Percentiles rank a stretch among this genome's conserved stretches.
Conservation (phyloP, 2,113 vertebrate genomes). For the Camelus dromedarius region DNA sequence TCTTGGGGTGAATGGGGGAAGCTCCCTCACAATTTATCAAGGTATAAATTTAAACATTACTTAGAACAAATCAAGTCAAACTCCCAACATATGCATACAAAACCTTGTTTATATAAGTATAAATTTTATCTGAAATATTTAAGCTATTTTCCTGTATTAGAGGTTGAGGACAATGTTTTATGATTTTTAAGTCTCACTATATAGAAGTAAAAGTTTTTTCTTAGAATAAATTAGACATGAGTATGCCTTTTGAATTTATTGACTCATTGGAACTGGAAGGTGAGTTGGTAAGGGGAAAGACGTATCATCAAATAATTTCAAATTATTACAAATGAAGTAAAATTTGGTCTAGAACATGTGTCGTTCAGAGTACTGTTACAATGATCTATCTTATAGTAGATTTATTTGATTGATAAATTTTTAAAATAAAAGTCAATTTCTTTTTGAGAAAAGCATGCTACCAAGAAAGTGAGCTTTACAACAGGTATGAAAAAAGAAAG, state of each 20-base stretch:
- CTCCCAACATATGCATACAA: neutral
- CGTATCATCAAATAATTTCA: neutral
- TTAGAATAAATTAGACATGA: conserved; percentile 22
- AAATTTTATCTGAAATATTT: conserved; percentile 33
- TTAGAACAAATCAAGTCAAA: conserved; percentile 38
- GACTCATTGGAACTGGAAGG: neutral
- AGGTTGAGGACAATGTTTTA: neutral
- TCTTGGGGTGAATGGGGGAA: neutral
- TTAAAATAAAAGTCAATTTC: conserved; percentile 20
- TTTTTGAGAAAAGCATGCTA: conserved; percentile 29
- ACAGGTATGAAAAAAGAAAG: neutral
- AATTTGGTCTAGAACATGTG: neutral
- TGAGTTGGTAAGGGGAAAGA: conserved; percentile 18
- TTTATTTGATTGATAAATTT: neutral
- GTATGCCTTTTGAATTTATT: neutral
- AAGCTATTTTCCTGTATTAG: neutral
- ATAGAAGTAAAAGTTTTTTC: conserved; percentile 1
- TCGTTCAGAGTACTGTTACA: neutral
- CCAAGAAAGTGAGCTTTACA: conserved; percentile 26
- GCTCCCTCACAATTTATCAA: neutral
- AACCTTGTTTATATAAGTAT: neutral
- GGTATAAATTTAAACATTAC: conserved; percentile 1
- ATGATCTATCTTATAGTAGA: neutral
- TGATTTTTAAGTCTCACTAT: conserved; percentile 21
- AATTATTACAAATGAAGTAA: conserved; percentile 54